A percentile compares a stretch with the other conserved stretches of the same genome.
phyloP scores from a whole-genome alignment of 2,113 vertebrate genomes.

The Psettodes erumei region DNA sequence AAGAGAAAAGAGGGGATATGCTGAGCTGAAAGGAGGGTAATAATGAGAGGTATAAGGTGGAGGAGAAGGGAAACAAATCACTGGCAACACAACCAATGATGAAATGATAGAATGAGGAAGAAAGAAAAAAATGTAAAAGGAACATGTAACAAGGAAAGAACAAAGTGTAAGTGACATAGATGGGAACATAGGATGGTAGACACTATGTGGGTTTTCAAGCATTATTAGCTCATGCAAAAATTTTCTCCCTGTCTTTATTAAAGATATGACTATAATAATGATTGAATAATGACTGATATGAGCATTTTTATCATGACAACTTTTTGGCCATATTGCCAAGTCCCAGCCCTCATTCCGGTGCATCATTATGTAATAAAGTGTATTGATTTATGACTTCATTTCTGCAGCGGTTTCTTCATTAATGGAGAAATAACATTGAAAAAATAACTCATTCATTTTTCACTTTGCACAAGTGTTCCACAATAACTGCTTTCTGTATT shows the following conservation, averaged over 20 bases:
- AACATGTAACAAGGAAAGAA: background rate
- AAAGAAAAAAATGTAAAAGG: conserved; percentile 5
- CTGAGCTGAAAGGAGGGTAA: background rate
- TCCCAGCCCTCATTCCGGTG: background rate
- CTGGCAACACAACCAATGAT: conserved; percentile 3
- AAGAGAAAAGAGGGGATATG: background rate
- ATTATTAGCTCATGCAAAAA: background rate
- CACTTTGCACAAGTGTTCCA: background rate
- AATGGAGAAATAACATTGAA: background rate
- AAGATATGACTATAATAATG: too few species aligned
- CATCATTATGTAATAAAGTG: background rate
- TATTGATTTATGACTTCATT: conserved; percentile 3
- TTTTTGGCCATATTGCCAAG: too few species aligned
- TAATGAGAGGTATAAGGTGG: background rate
- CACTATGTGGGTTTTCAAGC: background rate
- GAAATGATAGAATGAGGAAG: background rate
- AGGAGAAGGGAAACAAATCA: conserved; percentile 22
- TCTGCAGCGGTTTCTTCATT: conserved; percentile 3
- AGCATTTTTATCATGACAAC: too few species aligned
- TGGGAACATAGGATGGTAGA: background rate
- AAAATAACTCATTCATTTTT: background rate
- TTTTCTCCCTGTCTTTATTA: too few species aligned
- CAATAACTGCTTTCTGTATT: conserved; percentile 5
- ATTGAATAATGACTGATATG: too few species aligned
- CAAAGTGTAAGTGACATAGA: background rate